Conservation (phyloP, 2,113 vertebrate species). For the Lagopus muta region DNA sequence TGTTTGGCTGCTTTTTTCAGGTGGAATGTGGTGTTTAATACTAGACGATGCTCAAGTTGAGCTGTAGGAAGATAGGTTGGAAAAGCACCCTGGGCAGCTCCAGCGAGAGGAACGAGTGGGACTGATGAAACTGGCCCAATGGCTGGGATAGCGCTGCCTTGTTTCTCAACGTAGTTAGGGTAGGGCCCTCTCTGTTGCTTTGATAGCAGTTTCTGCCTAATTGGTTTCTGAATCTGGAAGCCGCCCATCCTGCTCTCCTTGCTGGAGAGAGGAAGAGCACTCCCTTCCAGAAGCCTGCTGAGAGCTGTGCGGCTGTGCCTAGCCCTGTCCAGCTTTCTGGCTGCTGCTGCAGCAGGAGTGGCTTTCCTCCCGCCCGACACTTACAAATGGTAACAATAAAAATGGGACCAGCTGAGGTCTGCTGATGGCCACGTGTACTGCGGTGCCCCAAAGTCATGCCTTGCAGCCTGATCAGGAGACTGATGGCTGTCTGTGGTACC, state of each 20-base stretch:
- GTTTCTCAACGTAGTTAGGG: conserved; percentile 56
- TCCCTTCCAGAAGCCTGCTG: conserved; percentile 57
- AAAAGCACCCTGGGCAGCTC: background rate
- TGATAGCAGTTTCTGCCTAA: conserved; percentile 70
- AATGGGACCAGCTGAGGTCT: background rate
- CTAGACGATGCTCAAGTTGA: background rate
- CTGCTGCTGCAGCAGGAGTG: background rate
- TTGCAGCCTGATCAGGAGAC: background rate
- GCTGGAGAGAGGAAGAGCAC: conserved; percentile 43
- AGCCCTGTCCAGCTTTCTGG: conserved; percentile 43
- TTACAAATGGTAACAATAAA: background rate
- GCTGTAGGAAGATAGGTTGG: background rate
- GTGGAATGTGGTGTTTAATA: background rate
- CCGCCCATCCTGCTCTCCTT: conserved; percentile 61
- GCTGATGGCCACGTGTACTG: background rate
- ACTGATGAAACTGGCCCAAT: background rate
- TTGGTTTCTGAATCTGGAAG: conserved; percentile 64
- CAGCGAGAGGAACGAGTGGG: background rate
- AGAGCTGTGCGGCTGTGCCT: background rate
- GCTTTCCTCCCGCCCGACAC: background rate
- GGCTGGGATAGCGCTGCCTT: conserved; percentile 22
- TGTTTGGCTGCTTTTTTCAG: background rate
- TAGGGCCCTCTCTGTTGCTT: conserved; percentile 62
- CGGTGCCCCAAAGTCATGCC: background rate
- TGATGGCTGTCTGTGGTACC: background rate